Evolutionary conservation across 2,888 invertebrate species (phyloP), one percentile per base, ranked within the genome.

Genomic region (Drosophila prolongata): DNA sequence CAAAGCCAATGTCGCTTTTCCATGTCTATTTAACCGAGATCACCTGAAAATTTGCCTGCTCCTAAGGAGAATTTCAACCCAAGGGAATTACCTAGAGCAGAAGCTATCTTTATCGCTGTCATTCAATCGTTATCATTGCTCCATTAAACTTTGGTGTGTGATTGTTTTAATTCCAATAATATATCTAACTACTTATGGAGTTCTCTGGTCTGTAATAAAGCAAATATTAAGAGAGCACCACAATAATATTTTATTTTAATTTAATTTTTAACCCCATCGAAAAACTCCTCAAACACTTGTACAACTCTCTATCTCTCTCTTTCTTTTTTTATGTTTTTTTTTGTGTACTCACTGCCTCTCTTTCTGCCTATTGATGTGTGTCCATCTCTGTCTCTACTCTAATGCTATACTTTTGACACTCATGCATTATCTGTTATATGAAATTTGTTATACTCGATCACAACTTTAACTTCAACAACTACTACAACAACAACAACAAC

Each of bases 371-470:
- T 61, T 53, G 67, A 66, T 66, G 54, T 65, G 50, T 67, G 52
- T 38, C 55, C 67, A 42, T 67, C 43, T 54, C 55, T 64, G 43
- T 75, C 47, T 49, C 49, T 57, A 19, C 19, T 62, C 40, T 62
- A 38, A 65, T 53, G 42, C 55, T 62, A 38, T 47, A 44, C 57
- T 66, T 38, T 38, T 37, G 30, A 68, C 66, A 68, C 50, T 85
- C 86, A 80, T 80, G 80, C 86, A 80, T 85, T 85, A 75, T 70
- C 80, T 84, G 61, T 85, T 77, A 80, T 70, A 86, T 85, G 64
- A 69, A 72, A 79, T 80, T 74, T 78, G 62, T 80, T 80, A 79
- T 75, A 87, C 85, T 84, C 73, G 71, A 76, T 76, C 83, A 73
- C 72, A 53, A 72, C 62, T 59, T 72, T n/a, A 58, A 80, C 77